Evolutionary conservation across 2,797 vertebrate genomes (phyloP), one percentile per base, ranked within the genome.

Genomic region (Gymnothorax javanicus): DNA sequence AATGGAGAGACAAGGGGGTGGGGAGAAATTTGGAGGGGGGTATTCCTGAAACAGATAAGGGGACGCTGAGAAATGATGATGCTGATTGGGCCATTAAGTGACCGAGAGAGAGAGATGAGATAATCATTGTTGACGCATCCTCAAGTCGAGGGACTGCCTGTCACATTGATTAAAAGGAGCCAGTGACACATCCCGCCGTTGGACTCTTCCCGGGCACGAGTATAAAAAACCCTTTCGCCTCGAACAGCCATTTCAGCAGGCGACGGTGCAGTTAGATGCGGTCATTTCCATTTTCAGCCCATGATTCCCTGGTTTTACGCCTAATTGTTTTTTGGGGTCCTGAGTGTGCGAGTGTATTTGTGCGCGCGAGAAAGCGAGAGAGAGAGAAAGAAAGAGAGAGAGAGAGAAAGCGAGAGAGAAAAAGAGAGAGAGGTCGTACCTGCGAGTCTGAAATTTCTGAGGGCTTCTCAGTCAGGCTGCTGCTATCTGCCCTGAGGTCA

Each of bases 401-500:
- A 27, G 69, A 7, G 33, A 11, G 62, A 0, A 17, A 2, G 59
- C 4, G 73, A 7, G 73, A 15, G 33, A 12, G 12, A 52, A 12
- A 43, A 0, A 5, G 33, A 52, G 6, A 9, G 83, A 7, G 57
- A 11, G 77, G 58, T 33, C 1, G 84, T 91, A 99, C 98, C 98
- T 99, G 98, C 13, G 98, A 99, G 93, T 99, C 98, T 0, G 98
- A 99, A 91, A 99, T 95, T 93, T 99, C 98, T 0, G 98, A 99
- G 87, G 98, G 98, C 90, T 99, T 99, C 94, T 99, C 98, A 0
- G 98, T 99, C 90, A 99, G 96, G 91, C 98, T 99, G 96, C 98
- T 97, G 96, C 97, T 99, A 94, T 99, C 98, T 0, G 98, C 97
- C 0, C 97, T 98, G 91, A 99, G 96, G 94, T 99, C 98, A 0